phyloP scores from a whole-genome alignment of 2,888 invertebrate species.

The Lampropteryx suffumata region DNA sequence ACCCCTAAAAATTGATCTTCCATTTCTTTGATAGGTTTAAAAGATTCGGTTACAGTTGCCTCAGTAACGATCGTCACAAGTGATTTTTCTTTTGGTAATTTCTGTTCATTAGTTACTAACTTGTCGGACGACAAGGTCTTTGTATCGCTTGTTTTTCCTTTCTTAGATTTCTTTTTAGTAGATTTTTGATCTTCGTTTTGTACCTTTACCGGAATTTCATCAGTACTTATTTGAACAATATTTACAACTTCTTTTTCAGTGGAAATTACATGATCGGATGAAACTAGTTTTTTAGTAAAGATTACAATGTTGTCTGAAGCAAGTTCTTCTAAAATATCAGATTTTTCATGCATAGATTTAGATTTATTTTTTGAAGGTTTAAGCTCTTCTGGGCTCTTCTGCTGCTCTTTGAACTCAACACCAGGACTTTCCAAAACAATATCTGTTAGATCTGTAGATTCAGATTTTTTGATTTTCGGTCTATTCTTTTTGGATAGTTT shows the following conservation, averaged over 20 bases:
- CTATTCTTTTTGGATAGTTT: background rate
- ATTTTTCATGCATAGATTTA: conserved; percentile 24
- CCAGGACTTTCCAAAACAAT: background rate
- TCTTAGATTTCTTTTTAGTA: conserved; percentile 42
- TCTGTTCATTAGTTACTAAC: conserved; percentile 6
- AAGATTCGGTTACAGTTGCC: conserved; percentile 10
- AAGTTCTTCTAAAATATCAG: conserved; percentile 1
- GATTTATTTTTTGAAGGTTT: conserved; percentile 13
- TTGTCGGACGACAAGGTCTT: conserved; percentile 1
- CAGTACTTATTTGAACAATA: background rate
- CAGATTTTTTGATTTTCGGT: background rate
- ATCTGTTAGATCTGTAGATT: background rate
- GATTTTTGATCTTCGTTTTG: conserved; percentile 28
- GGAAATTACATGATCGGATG: background rate
- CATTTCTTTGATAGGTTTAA: conserved; percentile 1
- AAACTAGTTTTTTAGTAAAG: conserved; percentile 3
- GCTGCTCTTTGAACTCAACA: background rate
- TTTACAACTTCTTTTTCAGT: background rate
- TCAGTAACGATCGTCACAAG: conserved; percentile 18
- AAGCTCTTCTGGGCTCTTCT: background rate
- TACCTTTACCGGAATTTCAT: background rate
- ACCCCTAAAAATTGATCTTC: conserved; percentile 38
- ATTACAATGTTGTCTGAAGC: background rate
- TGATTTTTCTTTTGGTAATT: conserved; percentile 1
- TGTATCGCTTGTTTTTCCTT: conserved; percentile 11